These are phyloP conservation scores for Chiroxiphia lanceolata DNA, from an alignment of 2,797 vertebrate species.

Conservation along the genomic window DNA sequence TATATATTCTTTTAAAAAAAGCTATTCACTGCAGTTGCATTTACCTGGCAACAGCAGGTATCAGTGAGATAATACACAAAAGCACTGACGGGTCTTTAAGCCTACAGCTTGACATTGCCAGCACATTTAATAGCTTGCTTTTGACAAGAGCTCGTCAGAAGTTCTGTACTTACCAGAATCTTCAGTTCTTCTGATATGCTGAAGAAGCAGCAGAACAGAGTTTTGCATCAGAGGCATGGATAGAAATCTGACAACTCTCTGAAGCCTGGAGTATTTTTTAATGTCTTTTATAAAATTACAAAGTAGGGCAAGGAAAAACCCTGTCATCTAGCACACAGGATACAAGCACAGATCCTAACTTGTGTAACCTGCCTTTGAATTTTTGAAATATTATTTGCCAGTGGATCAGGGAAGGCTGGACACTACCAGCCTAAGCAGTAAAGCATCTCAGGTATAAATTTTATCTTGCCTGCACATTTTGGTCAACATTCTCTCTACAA, in stretches of 20 bases:
- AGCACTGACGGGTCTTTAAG: neutral
- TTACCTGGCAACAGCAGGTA: slow-evolving; percentile 34
- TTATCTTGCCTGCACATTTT: neutral
- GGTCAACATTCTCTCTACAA: neutral
- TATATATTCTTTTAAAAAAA: neutral
- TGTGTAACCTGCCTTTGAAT: neutral
- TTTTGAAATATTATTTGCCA: neutral
- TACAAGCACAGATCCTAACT: neutral
- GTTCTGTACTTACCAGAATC: neutral
- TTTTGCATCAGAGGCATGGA: neutral
- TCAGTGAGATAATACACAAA: neutral
- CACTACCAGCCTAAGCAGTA: neutral
- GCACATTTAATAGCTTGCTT: slow-evolving; percentile 23
- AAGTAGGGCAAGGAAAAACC: neutral
- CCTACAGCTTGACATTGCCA: neutral
- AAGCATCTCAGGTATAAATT: neutral
- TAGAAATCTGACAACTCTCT: neutral
- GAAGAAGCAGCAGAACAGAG: slow-evolving; percentile 7
- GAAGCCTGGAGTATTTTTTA: neutral
- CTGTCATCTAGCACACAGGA: neutral
- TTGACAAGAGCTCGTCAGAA: slow-evolving; percentile 18
- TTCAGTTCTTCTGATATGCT: slow-evolving; percentile 24
- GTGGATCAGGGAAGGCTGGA: neutral
- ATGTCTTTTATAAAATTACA: neutral
- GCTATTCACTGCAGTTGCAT: neutral